A percentile compares a stretch with the other conserved stretches of the same genome.
These are phyloP conservation scores for Chaetura pelagica DNA, from an alignment of 2,113 vertebrate genomes.

Conservation along the genomic window DNA sequence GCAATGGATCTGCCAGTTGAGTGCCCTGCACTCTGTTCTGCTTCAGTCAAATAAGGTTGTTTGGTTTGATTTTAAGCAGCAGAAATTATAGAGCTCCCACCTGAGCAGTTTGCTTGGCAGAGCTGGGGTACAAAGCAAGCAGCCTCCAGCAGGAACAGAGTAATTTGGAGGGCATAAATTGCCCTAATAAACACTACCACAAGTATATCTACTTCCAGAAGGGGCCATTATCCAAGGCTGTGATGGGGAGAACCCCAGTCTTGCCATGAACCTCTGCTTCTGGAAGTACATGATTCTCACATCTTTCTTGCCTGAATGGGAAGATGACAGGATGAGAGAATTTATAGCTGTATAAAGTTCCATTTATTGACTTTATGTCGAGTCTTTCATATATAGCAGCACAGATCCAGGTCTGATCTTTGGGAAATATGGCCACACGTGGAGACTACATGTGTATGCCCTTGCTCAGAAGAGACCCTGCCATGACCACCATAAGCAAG, in stretches of 20 bases:
- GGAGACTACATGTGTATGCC: neutral
- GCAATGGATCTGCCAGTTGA: neutral
- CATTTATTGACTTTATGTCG: conserved; percentile 9
- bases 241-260: neutral
- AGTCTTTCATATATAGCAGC: neutral
- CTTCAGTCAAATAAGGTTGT: neutral
- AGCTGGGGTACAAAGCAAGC: neutral
- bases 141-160: neutral
- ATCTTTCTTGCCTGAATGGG: neutral
- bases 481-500: neutral
- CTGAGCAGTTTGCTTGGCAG: neutral
- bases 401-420: neutral
- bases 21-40: neutral
- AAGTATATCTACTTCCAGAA: neutral
- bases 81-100: neutral
- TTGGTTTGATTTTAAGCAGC: neutral
- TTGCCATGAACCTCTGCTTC: neutral
- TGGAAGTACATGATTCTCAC: neutral
- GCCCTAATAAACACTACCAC: neutral
- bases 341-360: neutral
- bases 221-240: fast-evolving
- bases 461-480: neutral
- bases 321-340: neutral
- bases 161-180: neutral
- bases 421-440: neutral